A percentile compares a stretch with the other conserved stretches of the same genome.
These are phyloP conservation scores for Xenus cinereus DNA, from an alignment of 2,113 vertebrate species.

Conservation along the genomic window DNA sequence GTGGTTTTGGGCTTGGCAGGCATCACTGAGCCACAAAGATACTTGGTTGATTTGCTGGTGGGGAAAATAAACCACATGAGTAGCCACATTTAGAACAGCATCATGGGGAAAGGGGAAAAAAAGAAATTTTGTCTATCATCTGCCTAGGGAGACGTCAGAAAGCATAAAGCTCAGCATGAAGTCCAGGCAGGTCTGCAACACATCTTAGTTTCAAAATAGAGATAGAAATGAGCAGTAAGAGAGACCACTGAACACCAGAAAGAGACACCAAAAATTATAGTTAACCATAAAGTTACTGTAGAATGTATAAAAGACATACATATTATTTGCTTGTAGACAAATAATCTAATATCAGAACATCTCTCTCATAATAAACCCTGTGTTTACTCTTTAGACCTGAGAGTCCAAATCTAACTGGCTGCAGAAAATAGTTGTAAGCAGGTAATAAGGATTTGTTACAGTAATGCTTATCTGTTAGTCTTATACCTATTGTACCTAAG, in stretches of 20 bases:
- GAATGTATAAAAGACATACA: background rate
- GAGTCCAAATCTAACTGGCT: background rate
- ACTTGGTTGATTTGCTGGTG: background rate
- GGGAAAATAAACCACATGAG: background rate
- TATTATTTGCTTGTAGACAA: background rate
- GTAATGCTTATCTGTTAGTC: background rate
- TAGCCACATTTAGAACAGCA: background rate
- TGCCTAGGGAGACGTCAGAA: background rate
- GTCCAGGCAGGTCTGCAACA: background rate
- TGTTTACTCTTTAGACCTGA: background rate
- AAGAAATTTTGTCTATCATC: background rate
- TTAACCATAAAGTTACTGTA: background rate
- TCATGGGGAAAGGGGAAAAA: background rate
- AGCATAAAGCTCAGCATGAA: background rate
- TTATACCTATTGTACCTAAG: background rate
- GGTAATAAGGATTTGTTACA: background rate
- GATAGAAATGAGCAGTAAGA: background rate
- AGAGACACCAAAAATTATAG: background rate
- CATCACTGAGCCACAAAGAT: background rate
- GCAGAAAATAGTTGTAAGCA: background rate
- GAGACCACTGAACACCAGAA: background rate
- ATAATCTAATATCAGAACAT: background rate
- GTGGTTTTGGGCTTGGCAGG: background rate
- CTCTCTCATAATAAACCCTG: background rate
- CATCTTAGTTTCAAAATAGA: background rate